phyloP scores from a whole-genome alignment of 2,113 vertebrate genomes.

The Perca schrenkii region DNA sequence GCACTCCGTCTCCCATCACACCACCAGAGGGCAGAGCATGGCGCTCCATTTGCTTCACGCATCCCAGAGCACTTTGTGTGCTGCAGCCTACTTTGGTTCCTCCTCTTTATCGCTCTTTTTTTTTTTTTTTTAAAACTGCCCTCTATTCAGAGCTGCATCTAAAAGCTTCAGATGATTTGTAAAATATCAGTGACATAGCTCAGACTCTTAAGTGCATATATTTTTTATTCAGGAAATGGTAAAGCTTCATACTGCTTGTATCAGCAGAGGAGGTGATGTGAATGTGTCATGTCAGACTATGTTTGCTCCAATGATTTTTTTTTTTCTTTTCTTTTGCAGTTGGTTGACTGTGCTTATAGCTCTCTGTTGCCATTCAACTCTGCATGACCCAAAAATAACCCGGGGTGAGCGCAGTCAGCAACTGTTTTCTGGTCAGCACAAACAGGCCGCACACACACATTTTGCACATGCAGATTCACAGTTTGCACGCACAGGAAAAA shows the following conservation, averaged over 20 bases:
- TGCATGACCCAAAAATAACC: slow-evolving; percentile 72
- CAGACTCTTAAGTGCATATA: neutral
- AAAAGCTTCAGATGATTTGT: slow-evolving; percentile 48
- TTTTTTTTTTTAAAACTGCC: neutral
- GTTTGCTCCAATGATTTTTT: slow-evolving; percentile 43
- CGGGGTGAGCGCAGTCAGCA: slow-evolving; percentile 65
- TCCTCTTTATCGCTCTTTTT: slow-evolving; percentile 24
- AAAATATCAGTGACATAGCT: slow-evolving; percentile 21
- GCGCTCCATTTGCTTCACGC: slow-evolving; percentile 34
- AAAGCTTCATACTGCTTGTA: slow-evolving; percentile 10
- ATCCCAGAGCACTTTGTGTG: slow-evolving; percentile 59
- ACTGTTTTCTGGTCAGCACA: slow-evolving; percentile 69
- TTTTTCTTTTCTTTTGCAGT: slow-evolving; percentile 29
- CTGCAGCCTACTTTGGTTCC: slow-evolving; percentile 49
- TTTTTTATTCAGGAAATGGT: slow-evolving; percentile 23
- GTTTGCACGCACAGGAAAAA: slow-evolving; percentile 35
- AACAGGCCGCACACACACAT: slow-evolving; percentile 26
- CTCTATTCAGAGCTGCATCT: slow-evolving; percentile 39
- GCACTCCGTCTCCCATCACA: neutral
- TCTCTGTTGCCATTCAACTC: slow-evolving; percentile 63
- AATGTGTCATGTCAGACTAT: slow-evolving; percentile 45
- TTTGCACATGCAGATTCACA: slow-evolving; percentile 35
- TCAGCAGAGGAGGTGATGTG: slow-evolving; percentile 34
- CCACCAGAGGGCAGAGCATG: slow-evolving; percentile 73
- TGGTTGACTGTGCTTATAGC: slow-evolving; percentile 45